Evolutionary conservation across 1,140 invertebrate genomes (phyloP).

Genomic region (Solenopsis invicta): DNA sequence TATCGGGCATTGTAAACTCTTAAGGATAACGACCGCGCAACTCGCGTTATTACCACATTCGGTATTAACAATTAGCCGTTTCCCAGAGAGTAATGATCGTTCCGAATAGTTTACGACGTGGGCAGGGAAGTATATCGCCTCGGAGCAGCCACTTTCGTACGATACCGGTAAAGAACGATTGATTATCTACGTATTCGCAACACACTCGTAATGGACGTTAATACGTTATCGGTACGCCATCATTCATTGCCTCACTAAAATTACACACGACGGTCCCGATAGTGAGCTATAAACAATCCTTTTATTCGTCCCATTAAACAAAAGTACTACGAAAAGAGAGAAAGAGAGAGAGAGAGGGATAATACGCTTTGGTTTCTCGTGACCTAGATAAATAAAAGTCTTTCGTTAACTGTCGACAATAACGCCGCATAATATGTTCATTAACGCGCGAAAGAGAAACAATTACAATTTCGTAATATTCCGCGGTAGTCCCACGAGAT

Average conservation of each 20-base stretch:
- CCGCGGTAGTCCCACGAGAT: background rate
- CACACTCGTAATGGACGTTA: conserved; percentile 54
- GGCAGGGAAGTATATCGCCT: conserved; percentile 50
- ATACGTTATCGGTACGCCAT: conserved; percentile 35
- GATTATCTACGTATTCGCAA: conserved; percentile 51
- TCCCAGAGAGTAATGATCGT: conserved; percentile 58
- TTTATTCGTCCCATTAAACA: conserved; percentile 15
- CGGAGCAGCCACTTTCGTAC: conserved; percentile 28
- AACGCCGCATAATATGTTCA: conserved; percentile 17
- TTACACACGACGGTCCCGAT: background rate
- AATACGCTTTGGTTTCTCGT: background rate
- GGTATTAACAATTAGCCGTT: conserved; percentile 59
- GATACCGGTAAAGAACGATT: conserved; percentile 11
- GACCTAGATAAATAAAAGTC: conserved; percentile 9
- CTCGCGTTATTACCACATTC: conserved; percentile 60
- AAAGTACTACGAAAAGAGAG: background rate
- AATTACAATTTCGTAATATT: conserved; percentile 7
- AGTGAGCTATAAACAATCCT: conserved; percentile 13
- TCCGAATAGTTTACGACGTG: conserved; percentile 61
- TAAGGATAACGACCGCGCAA: conserved; percentile 53
- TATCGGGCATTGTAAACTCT: conserved; percentile 57
- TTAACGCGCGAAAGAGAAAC: background rate
- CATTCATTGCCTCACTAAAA: conserved; percentile 40
- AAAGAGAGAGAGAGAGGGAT: background rate
- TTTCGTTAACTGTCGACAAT: conserved; percentile 20